phyloP scores from a whole-genome alignment of 2,797 vertebrate species.

The Nyctalus aviator region DNA sequence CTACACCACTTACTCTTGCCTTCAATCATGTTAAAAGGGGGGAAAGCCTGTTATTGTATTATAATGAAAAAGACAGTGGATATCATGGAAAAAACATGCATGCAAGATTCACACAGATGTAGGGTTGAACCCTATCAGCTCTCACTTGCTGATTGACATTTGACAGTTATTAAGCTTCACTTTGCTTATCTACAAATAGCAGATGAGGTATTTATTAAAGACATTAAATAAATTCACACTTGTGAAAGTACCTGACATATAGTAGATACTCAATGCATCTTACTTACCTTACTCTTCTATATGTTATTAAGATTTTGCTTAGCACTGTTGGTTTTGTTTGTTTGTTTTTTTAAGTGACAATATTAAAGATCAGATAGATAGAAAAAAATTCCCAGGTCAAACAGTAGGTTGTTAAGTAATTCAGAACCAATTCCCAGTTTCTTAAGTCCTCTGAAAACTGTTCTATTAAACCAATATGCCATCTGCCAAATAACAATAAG shows the following conservation, averaged over 20 bases:
- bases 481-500: not conserved
- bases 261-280: not conserved
- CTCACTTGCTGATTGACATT: not conserved
- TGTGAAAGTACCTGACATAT: not conserved
- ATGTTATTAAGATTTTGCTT: not conserved
- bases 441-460: not conserved
- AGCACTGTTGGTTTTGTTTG: not conserved
- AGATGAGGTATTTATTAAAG: not conserved
- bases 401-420: not conserved
- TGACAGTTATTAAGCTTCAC: not conserved
- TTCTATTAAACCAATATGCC: not conserved
- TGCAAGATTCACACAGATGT: not conserved
- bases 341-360: not conserved
- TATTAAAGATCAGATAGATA: not conserved
- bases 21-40: conserved; percentile 2
- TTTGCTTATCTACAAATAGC: conserved; percentile 14
- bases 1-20: not conserved
- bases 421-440: not conserved
- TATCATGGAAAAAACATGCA: not conserved
- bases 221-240: not conserved
- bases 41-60: not conserved
- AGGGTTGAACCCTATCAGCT: not conserved
- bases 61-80: not conserved
- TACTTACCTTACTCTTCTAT: not conserved
- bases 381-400: not conserved